Evolutionary conservation across 53 echinoderm and acorn worm species (phyloP), one percentile per base, ranked within the genome.

Genomic region (Zoroaster sp.): DNA sequence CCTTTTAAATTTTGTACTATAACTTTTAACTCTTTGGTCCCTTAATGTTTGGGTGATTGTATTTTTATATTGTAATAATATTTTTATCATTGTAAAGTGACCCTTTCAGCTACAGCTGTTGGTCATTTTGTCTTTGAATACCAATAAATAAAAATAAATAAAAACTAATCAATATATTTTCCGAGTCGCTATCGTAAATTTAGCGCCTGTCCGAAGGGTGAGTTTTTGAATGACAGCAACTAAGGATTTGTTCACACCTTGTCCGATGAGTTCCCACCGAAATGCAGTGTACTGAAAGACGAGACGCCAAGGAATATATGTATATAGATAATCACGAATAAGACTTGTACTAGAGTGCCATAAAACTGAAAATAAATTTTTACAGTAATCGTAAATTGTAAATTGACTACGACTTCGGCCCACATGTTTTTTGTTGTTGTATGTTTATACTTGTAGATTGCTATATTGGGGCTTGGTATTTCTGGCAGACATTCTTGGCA

Each of bases 311-410:
- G 18, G 8, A 38, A 37, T 73, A 38, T 18, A 35, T 17, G n/a
- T 59, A 59, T 59, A 25, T 11, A 59, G 30, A 21, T 59, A 59
- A 59, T 28, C 63, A 59, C 21, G 28, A n/a, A n/a, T n/a, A n/a
- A n/a, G n/a, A n/a, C n/a, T n/a, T n/a, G n/a, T n/a, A n/a, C n/a
- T n/a, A 68, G 33, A 30, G 46, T 9, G 49, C 43, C 15, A 14
- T 31, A 1, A 21, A 44, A 40, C 23, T 15, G 47, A 75, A 15
- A 11, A 30, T 76, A 14, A 46, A 3, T 45, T 21, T 40, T 35
- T 73, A 12, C 40, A 35, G 78, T 59, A 39, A 77, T 54, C 51
- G 52, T 77, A 54, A 78, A 59, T 78, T 78, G 78, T 78, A 34
- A 78, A 40, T 59, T 76, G 47, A 52, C 51, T 23, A 40, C 21